Conservation (phyloP, 2,888 invertebrate genomes). For the Tetrapedia diversipes region DNA sequence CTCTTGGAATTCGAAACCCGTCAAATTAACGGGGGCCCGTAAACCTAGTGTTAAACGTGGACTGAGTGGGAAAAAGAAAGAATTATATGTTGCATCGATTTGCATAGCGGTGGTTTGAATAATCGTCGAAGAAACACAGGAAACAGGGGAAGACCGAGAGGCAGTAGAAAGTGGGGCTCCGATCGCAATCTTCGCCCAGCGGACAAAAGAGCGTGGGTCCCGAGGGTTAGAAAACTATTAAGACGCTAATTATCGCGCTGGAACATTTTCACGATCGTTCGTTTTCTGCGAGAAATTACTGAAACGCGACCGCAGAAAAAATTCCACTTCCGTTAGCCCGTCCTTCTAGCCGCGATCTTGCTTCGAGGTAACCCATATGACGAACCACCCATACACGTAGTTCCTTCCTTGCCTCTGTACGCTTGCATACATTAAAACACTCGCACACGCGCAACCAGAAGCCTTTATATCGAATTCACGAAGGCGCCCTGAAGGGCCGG, state of each 20-base stretch:
- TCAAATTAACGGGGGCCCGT: no score
- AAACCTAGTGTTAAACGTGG: no score
- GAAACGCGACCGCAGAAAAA: slow-evolving; percentile 56
- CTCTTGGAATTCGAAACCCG: no score
- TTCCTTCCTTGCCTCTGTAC: background rate
- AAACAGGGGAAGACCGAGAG: slow-evolving; percentile 13
- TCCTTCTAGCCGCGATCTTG: slow-evolving; percentile 59
- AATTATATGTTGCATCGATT: background rate
- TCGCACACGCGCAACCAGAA: slow-evolving; percentile 18
- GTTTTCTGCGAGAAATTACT: slow-evolving; percentile 56
- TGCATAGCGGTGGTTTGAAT: slow-evolving; percentile 14
- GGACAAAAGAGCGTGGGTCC: slow-evolving; percentile 44
- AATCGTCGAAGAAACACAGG: slow-evolving; percentile 31
- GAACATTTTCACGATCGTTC: slow-evolving; percentile 35
- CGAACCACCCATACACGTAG: slow-evolving; percentile 49
- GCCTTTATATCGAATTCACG: slow-evolving; percentile 50
- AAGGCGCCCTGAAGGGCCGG: slow-evolving; percentile 37
- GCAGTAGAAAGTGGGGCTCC: slow-evolving; percentile 41
- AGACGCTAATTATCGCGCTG: slow-evolving; percentile 34
- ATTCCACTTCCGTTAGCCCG: slow-evolving; percentile 53
- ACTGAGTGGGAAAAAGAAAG: background rate
- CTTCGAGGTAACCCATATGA: slow-evolving; percentile 58
- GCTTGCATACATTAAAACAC: slow-evolving; percentile 35
- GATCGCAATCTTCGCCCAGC: slow-evolving; percentile 42
- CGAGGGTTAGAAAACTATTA: slow-evolving; percentile 43